Conservation (phyloP, 2,113 vertebrate species). For the Urocitellus parryii region DNA sequence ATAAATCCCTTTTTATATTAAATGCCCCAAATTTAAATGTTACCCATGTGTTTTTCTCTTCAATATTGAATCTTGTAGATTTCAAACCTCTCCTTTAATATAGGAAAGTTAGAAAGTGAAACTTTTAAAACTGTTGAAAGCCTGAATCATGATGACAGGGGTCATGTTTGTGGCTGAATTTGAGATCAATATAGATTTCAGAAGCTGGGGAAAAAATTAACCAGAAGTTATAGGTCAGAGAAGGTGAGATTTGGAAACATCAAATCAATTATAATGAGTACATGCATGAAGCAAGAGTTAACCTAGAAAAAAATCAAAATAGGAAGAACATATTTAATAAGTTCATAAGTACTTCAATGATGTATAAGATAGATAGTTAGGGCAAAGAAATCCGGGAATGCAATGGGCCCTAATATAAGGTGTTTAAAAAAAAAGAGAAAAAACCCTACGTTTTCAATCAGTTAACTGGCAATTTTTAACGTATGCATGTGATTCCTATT, state of each 20-base stretch:
- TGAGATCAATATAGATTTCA: background rate
- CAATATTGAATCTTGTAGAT: background rate
- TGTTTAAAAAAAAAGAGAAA: background rate
- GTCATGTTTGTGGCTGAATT: background rate
- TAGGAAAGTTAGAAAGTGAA: background rate
- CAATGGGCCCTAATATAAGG: background rate
- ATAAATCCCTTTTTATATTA: background rate
- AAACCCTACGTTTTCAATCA: background rate
- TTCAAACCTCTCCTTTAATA: background rate
- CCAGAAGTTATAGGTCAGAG: background rate
- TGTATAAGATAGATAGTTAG: background rate
- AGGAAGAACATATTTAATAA: background rate
- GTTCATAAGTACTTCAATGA: background rate
- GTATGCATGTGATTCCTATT: background rate
- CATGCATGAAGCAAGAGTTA: background rate
- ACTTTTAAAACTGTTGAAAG: background rate
- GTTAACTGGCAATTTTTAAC: background rate
- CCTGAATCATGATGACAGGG: background rate
- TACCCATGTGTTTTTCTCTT: background rate
- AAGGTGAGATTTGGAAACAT: background rate
- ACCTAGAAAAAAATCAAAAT: background rate
- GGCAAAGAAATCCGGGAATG: background rate
- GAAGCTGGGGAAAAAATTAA: slow-evolving; percentile 3
- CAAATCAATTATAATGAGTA: background rate
- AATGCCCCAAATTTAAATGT: background rate